Percentiles rank a stretch among this genome's conserved stretches.
Conservation (phyloP, 2,113 vertebrate species). For the Brevimyrus niger region DNA sequence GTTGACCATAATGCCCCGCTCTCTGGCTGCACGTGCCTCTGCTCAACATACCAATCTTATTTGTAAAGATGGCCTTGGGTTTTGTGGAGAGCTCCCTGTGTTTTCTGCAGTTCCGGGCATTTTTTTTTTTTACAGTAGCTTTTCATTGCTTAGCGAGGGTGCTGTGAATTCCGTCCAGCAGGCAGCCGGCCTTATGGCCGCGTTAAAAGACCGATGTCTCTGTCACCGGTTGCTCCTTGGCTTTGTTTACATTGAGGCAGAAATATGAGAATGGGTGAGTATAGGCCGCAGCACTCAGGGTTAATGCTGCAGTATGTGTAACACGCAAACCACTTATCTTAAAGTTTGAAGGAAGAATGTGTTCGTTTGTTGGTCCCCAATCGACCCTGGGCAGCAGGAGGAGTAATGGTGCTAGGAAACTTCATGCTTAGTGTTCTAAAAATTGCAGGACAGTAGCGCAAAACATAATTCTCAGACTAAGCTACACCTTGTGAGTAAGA, state of each 20-base stretch:
- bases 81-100: conserved; percentile 17
- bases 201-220: conserved; percentile 51
- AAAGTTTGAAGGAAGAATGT: neutral
- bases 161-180: conserved; percentile 42
- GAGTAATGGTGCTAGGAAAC: neutral
- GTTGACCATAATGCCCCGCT: neutral
- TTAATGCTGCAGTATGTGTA: neutral
- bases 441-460: neutral
- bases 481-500: neutral
- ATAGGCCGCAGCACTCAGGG: neutral
- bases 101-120: conserved; percentile 48
- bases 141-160: conserved; percentile 51
- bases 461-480: neutral
- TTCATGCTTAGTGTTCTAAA: neutral
- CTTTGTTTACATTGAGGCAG: conserved; percentile 22
- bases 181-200: conserved; percentile 53
- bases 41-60: conserved; percentile 15
- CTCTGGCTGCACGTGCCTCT: neutral
- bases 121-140: conserved; percentile 47
- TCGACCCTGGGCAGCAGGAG: neutral
- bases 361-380: neutral
- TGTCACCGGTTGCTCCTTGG: neutral
- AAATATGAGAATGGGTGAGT: neutral
- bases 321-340: neutral
- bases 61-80: conserved; percentile 19